phyloP scores from a whole-genome alignment of 2,888 invertebrate species.

The Agrochola lota region DNA sequence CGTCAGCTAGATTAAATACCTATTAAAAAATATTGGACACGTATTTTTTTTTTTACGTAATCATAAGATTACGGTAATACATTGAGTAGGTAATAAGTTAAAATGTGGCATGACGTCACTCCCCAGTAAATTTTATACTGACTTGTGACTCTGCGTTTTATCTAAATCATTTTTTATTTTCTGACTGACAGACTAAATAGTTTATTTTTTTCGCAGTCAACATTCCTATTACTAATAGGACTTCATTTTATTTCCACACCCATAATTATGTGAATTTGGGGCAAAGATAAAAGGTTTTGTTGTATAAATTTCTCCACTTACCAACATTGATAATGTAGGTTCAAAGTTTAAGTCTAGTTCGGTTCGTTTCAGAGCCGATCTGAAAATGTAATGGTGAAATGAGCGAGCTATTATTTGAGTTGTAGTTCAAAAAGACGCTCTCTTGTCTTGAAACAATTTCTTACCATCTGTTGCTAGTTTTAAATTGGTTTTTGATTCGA shows the following conservation, averaged over 20 bases:
- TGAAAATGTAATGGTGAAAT: slow-evolving; percentile 60
- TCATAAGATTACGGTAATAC: too few relatives aligned
- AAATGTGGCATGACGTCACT: too few relatives aligned
- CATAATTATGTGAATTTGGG: background rate
- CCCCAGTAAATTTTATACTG: too few relatives aligned
- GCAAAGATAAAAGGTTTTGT: background rate
- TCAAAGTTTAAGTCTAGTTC: slow-evolving; percentile 35
- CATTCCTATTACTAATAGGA: background rate
- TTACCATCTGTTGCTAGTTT: slow-evolving; percentile 33
- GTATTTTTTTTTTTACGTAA: too few relatives aligned
- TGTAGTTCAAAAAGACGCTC: slow-evolving; percentile 49
- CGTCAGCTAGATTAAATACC: too few relatives aligned
- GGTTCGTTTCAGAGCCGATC: slow-evolving; percentile 36
- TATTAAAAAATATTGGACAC: too few relatives aligned
- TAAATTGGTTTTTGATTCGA: slow-evolving; percentile 10
- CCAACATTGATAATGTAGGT: background rate
- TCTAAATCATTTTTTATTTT: too few relatives aligned
- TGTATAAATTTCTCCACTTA: slow-evolving; percentile 19
- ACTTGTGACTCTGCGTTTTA: too few relatives aligned
- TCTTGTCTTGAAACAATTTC: slow-evolving; percentile 31
- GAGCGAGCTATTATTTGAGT: slow-evolving; percentile 55
- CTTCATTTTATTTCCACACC: background rate
- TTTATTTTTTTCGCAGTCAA: too few relatives aligned
- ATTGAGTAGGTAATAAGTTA: too few relatives aligned
- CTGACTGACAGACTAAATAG: too few relatives aligned